A percentile compares a stretch with the other conserved stretches of the same genome.
Conservation (phyloP, 2,888 invertebrate species). For the Spilarctia lutea region DNA sequence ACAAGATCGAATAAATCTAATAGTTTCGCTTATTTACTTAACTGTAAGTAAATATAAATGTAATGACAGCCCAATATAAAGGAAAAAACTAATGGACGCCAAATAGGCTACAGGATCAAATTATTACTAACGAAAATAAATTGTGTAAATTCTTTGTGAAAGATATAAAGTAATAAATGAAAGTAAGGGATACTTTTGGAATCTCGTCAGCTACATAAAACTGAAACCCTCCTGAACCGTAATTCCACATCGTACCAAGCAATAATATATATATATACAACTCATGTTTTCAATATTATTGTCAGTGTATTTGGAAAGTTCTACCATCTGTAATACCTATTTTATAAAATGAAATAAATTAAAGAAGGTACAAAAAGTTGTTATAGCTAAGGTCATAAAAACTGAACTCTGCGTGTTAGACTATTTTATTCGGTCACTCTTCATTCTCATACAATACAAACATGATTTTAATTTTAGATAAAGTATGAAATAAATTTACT, state of each 20-base stretch:
- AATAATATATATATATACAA: not conserved
- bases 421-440: slow-evolving; percentile 15
- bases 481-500: slow-evolving; percentile 38
- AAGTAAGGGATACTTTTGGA: slow-evolving; percentile 26
- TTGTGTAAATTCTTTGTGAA: slow-evolving; percentile 17
- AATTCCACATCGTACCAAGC: slow-evolving; percentile 14
- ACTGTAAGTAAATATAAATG: not conserved
- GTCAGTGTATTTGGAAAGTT: not conserved
- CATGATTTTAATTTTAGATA: slow-evolving; percentile 58
- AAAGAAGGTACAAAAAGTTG: not conserved
- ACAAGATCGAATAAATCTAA: not conserved
- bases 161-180: slow-evolving; percentile 33
- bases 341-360: not conserved
- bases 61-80: not conserved
- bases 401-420: slow-evolving; percentile 10
- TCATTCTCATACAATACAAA: slow-evolving; percentile 21
- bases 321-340: not conserved
- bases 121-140: slow-evolving; percentile 21
- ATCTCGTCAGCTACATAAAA: slow-evolving; percentile 40
- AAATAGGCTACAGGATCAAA: not conserved
- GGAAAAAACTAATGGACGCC: not conserved
- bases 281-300: not conserved
- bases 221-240: slow-evolving; percentile 8
- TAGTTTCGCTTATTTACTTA: not conserved
- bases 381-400: not conserved